Evolutionary conservation across 2,113 vertebrate genomes (phyloP), one percentile per base, ranked within the genome.

Genomic region (Psammodynastes pulverulentus): DNA sequence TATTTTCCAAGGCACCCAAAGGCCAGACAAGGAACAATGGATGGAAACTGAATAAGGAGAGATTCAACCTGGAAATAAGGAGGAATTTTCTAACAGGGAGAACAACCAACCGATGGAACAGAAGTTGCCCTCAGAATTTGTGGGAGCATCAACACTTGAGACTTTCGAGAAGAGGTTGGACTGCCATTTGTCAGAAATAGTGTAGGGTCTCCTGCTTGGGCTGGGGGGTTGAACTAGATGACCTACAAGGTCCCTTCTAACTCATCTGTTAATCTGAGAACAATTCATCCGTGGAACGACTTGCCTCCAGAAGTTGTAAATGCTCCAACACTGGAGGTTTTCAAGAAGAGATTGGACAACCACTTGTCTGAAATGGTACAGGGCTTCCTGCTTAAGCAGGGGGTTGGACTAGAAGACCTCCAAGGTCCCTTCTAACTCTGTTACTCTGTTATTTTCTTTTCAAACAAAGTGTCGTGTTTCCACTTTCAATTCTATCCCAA

Each of bases 401-500:
- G 26, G 56, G 56, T 29, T 29, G 43, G 13, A 45, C 84, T 85
- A 23, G 84, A 85, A 45, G 84, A 45, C 39, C 84, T 46, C 23
- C 45, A 45, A 24, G 84, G 9, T 85, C 43, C 34, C 43, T 84
- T 84, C 79, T 19, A 24, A 23, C 21, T 46, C 79, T 17, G 29
- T 13, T 5, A 24, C 49, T 10, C 84, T 49, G 24, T 3, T 67
- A 2, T 6, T 34, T n/a, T 67, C 5, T 87, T 52, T 52, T 87
- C 39, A 10, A 21, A 94, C 93, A 93, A 95, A 94, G 87, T 87
- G 39, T 29, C 19, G 21, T 23, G 92, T 89, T 93, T 92, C 89
- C 86, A 79, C 93, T 84, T 84, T 95, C 92, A 51, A 48, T 24
- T 91, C 93, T 94, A 93, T 58, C 79, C 84, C 54, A 24, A 95